Evolutionary conservation across 2,888 invertebrate genomes (phyloP), one percentile per base, ranked within the genome.

Genomic region (Serripes groenlandicus): DNA sequence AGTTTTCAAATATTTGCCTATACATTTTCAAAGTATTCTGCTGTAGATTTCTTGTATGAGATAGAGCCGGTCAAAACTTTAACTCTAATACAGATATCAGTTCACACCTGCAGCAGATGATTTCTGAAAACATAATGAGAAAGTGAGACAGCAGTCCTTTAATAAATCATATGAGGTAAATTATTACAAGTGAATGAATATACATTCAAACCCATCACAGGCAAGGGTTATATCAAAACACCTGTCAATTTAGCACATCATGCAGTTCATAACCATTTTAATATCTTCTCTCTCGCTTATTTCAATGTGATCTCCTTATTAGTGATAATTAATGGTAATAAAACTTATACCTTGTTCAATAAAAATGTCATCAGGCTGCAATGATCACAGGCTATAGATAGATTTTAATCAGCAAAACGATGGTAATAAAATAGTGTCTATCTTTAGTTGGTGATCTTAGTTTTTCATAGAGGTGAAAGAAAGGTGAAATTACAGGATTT

Each of bases 271-370:
- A 28, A 60, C 30, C 26, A 60, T 26, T 60, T 60, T n/a, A n/a
- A n/a, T n/a, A 30, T 30, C 26, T 30, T 60, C 26, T 60, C 60
- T 30, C 60, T 9, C 11, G 60, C 23, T 60, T 60, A 15, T 15
- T 60, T 60, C 23, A 23, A 60, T n/a, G n/a, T 28, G 11, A n/a
- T 60, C 60, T 60, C 26, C 60, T 60, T 60, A 60, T 60, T 60
- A 60, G 60, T 60, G 60, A 60, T 60, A 60, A 60, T 60, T 60
- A 60, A 60, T 30, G 60, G 60, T 30, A 21, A 60, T 60, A 26
- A 60, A 60, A 28, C 30, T 60, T 60, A 60, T 60, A 60, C 60
- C 60, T 60, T 60, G 7, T 60, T 60, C 60, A 60, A 60, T 60
- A 60, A 60, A 60, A 60, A 60, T 30, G 60, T 60, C 60, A 60